phyloP scores from a whole-genome alignment of 2,113 vertebrate species.

The Melanerpes formicivorus region DNA sequence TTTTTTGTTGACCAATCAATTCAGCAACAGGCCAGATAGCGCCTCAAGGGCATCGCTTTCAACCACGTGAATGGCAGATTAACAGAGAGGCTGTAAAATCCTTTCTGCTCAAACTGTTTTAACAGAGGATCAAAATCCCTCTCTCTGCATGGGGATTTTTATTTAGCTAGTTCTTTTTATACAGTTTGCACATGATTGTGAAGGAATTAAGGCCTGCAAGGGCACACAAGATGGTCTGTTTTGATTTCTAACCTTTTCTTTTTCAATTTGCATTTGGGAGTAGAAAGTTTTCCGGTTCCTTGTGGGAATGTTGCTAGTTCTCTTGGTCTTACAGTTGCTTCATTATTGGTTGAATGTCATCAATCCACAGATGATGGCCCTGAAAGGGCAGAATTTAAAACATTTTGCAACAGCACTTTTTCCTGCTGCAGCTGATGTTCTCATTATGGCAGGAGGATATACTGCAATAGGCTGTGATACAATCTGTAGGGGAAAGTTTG shows the following conservation, averaged over 20 bases:
- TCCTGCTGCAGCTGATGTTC: not conserved
- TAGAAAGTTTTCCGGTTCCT: not conserved
- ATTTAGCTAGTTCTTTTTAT: constrained; percentile 44
- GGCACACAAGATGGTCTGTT: not conserved
- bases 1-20: constrained; percentile 58
- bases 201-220: constrained; percentile 22
- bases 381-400: not conserved
- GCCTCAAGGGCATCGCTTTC: constrained; percentile 40
- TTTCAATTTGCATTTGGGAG: not conserved
- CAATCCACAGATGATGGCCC: not conserved
- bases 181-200: not conserved
- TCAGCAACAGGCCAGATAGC: constrained; percentile 43
- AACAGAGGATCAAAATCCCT: constrained; percentile 54
- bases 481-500: not conserved
- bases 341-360: not conserved
- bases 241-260: not conserved
- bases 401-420: not conserved
- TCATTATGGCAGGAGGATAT: not conserved
- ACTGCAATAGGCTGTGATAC: not conserved
- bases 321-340: not conserved
- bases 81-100: constrained; percentile 63
- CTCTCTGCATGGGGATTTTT: constrained; percentile 6
- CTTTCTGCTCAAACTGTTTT: constrained; percentile 61
- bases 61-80: constrained; percentile 61
- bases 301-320: not conserved